A percentile compares a stretch with the other conserved stretches of the same genome.
These are phyloP conservation scores for Cyprinus carpio DNA, from an alignment of 2,113 vertebrate genomes.

Conservation along the genomic window DNA sequence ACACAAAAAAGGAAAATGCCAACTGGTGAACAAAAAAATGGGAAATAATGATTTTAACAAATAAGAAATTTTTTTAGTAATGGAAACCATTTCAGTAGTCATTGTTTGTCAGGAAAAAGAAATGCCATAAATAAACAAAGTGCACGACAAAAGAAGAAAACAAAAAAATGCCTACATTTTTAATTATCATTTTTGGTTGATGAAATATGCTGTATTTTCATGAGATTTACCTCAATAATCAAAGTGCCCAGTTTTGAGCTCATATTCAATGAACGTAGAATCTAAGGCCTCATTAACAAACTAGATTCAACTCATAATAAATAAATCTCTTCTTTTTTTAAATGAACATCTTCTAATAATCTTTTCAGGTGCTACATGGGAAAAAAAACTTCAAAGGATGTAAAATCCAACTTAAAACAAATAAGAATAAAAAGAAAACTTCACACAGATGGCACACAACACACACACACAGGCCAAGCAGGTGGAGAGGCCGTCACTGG, in stretches of 20 bases:
- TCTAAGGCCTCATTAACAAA: slow-evolving; percentile 3
- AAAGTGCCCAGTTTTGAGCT: neutral
- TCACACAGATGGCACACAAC: no score
- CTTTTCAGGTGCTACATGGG: neutral
- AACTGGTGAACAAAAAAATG: no score
- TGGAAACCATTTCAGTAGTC: no score
- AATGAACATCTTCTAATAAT: neutral
- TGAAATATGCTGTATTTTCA: neutral
- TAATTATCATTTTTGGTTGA: neutral
- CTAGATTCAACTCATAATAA: neutral
- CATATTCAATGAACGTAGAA: neutral
- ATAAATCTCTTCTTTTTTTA: neutral
- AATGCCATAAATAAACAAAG: no score
- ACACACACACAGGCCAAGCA: neutral
- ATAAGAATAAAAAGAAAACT: neutral
- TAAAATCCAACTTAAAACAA: neutral
- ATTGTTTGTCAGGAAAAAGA: no score
- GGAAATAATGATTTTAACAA: no score
- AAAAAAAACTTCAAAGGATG: neutral
- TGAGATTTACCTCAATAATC: neutral
- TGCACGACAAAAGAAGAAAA: no score
- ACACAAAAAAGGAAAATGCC: neutral
- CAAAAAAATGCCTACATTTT: neutral
- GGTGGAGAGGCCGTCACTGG: slow-evolving; percentile 63
- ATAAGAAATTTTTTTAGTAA: no score